phyloP scores from a whole-genome alignment of 2,113 vertebrate species.

The Murina feae region DNA sequence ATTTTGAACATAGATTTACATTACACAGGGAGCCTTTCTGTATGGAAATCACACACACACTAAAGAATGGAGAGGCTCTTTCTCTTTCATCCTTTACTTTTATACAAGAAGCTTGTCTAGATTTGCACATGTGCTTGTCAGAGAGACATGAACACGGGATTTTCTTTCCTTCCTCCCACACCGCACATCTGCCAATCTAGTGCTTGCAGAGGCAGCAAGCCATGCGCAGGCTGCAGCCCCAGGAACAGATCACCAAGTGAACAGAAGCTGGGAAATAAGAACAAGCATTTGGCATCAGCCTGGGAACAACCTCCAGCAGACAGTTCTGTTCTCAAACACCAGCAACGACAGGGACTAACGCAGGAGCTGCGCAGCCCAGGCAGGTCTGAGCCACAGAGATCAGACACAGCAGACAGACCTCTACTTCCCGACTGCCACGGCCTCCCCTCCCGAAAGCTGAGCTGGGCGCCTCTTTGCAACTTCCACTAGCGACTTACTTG shows the following conservation, averaged over 20 bases:
- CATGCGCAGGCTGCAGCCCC: not conserved
- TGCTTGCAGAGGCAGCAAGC: not conserved
- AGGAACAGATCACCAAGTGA: conserved; percentile 54
- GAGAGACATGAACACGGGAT: conserved; percentile 62
- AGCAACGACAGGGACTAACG: not conserved
- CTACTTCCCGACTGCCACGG: fast-evolving
- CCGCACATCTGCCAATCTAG: conserved; percentile 45
- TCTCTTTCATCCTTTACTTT: not conserved
- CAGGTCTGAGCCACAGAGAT: fast-evolving
- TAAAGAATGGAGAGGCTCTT: not conserved
- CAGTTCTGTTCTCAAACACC: not conserved
- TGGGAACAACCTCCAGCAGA: not conserved
- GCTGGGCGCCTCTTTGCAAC: not conserved
- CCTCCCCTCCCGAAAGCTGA: not conserved
- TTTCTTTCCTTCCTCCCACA: conserved; percentile 54
- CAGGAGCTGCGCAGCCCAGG: not conserved
- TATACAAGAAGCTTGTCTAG: not conserved
- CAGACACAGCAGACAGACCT: not conserved
- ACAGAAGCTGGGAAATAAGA: conserved; percentile 27
- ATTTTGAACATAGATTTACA: not conserved
- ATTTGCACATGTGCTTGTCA: conserved; percentile 39
- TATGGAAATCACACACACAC: not conserved
- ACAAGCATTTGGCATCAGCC: not conserved
- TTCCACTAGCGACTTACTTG: not conserved
- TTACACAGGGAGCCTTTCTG: not conserved